Conservation (phyloP, 2,888 invertebrate genomes). For the Heliconius erato region DNA sequence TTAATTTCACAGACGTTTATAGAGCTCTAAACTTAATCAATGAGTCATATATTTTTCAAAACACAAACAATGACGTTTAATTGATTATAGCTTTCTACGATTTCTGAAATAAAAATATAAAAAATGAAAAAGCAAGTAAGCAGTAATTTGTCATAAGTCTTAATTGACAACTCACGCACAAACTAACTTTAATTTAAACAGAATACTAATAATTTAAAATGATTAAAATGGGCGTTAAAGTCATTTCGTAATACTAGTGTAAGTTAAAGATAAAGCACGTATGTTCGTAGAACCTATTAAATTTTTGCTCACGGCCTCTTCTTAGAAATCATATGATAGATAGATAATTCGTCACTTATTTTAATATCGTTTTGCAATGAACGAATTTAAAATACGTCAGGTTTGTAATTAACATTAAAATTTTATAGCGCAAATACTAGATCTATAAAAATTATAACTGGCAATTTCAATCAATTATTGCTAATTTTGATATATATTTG, state of each 20-base stretch:
- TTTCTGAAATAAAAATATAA: too few relatives aligned
- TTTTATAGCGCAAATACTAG: constrained; percentile 20
- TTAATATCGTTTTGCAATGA: constrained; percentile 19
- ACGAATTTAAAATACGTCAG: constrained; percentile 16
- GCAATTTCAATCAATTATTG: constrained; percentile 27
- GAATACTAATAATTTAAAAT: not conserved
- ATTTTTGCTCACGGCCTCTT: not conserved
- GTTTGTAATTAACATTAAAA: constrained; percentile 25
- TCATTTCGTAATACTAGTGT: not conserved
- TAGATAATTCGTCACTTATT: constrained; percentile 8
- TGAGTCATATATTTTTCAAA: too few relatives aligned
- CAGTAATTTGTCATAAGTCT: not conserved
- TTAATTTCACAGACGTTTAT: too few relatives aligned
- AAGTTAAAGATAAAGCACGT: not conserved
- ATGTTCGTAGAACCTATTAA: not conserved
- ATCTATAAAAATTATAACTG: constrained; percentile 22
- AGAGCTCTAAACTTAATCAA: too few relatives aligned
- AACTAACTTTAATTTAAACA: not conserved
- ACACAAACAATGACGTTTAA: too few relatives aligned
- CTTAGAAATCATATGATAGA: constrained; percentile 12
- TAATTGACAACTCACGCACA: not conserved
- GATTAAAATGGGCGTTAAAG: not conserved
- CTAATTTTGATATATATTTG: constrained; percentile 21
- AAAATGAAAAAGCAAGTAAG: not conserved
- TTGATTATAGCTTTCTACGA: too few relatives aligned